phyloP scores from a whole-genome alignment of 2,797 vertebrate genomes.

The Picus viridis region DNA sequence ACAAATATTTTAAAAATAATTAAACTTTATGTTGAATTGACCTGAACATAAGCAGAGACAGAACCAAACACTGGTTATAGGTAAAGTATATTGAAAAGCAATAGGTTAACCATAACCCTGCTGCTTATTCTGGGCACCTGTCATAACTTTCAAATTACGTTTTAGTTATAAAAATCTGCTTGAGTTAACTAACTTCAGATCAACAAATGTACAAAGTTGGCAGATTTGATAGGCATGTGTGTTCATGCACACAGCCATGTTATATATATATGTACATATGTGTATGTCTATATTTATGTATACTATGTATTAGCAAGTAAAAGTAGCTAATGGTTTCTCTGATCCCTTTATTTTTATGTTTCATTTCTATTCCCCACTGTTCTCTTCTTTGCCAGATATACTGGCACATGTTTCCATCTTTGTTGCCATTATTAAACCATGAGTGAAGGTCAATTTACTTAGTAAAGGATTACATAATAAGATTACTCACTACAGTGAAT shows the following conservation, averaged over 20 bases:
- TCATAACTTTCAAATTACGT: background rate
- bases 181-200: background rate
- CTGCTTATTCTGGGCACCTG: background rate
- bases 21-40: background rate
- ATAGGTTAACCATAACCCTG: background rate
- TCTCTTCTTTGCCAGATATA: background rate
- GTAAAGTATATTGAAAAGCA: background rate
- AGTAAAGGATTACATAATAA: background rate
- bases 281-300: background rate
- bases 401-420: background rate
- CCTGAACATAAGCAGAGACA: background rate
- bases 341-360: background rate
- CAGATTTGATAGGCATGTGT: background rate
- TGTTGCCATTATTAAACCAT: background rate
- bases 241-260: background rate
- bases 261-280: fast-evolving
- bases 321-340: background rate
- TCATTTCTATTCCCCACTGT: background rate
- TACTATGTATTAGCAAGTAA: background rate
- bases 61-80: background rate
- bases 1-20: background rate
- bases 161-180: background rate
- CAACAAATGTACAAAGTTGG: background rate
- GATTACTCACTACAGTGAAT: background rate
- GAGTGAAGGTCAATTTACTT: background rate